Evolutionary conservation across 2,797 vertebrate species (phyloP).

Genomic region (Coendou prehensilis): DNA sequence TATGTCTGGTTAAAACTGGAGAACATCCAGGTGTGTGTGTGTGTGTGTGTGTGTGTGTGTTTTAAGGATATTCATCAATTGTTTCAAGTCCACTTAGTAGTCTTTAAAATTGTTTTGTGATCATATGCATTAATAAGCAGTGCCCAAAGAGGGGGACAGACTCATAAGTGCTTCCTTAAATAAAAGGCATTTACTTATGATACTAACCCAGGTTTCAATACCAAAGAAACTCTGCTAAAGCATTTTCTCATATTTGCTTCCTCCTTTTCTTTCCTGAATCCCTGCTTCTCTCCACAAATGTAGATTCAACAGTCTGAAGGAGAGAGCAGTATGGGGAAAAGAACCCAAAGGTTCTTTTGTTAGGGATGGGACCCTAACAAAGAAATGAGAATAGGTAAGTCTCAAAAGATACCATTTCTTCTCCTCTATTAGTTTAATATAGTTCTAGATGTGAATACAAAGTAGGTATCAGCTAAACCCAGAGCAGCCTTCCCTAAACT

Average conservation of each 20-base stretch:
- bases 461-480: background rate
- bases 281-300: background rate
- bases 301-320: background rate
- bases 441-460: background rate
- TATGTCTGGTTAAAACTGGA: background rate
- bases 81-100: slow-evolving; percentile 46
- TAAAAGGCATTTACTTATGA: slow-evolving; percentile 47
- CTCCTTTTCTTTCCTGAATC: background rate
- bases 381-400: background rate
- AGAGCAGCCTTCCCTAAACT: background rate
- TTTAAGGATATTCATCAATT: background rate
- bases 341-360: background rate
- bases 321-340: background rate
- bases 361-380: background rate
- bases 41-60: no score
- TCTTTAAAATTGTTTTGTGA: slow-evolving; percentile 61
- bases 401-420: background rate
- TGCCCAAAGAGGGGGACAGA: background rate
- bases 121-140: slow-evolving; percentile 48
- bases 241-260: slow-evolving; percentile 4
- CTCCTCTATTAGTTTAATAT: slow-evolving; percentile 25
- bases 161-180: slow-evolving; percentile 31
- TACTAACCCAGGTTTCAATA: slow-evolving; percentile 13
- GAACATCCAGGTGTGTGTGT: background rate
- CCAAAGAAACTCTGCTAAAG: slow-evolving; percentile 32